Conservation (phyloP, 2,888 invertebrate species). For the Aelia acuminata region DNA sequence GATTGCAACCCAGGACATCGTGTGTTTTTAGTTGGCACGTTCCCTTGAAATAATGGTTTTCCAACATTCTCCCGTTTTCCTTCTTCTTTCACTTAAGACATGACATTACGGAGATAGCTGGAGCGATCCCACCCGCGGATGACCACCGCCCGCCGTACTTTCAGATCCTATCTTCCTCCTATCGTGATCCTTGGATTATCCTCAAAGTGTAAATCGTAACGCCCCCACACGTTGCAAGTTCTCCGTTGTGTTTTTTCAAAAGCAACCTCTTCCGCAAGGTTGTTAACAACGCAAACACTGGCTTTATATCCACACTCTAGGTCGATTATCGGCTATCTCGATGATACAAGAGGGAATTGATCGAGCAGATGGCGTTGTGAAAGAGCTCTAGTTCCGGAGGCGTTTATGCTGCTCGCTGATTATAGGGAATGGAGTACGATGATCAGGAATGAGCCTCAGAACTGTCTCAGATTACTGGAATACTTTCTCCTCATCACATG, state of each 20-base stretch:
- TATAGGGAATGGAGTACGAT: not conserved
- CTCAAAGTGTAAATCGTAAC: slow-evolving; percentile 7
- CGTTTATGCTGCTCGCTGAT: not conserved
- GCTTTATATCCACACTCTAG: not conserved
- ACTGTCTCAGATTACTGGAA: slow-evolving; percentile 11
- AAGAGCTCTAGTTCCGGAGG: not conserved
- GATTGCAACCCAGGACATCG: not conserved
- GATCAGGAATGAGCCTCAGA: not conserved
- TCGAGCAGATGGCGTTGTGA: not conserved
- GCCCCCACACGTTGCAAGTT: not conserved
- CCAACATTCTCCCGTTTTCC: slow-evolving; percentile 2
- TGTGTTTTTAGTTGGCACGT: not conserved
- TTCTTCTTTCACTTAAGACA: slow-evolving; percentile 19
- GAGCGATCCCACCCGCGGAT: not conserved
- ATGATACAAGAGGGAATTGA: slow-evolving; percentile 26
- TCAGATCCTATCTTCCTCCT: slow-evolving; percentile 15
- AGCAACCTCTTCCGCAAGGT: slow-evolving; percentile 6
- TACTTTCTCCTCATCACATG: slow-evolving; percentile 28
- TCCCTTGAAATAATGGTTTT: not conserved
- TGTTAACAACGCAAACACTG: not conserved
- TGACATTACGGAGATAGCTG: not conserved
- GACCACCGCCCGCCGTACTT: not conserved
- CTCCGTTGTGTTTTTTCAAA: not conserved
- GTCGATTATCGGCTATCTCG: slow-evolving; percentile 1
- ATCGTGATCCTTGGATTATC: slow-evolving; percentile 11